These are phyloP conservation scores for Zygaena filipendulae DNA, from an alignment of 2,888 invertebrate genomes.

Conservation along the genomic window DNA sequence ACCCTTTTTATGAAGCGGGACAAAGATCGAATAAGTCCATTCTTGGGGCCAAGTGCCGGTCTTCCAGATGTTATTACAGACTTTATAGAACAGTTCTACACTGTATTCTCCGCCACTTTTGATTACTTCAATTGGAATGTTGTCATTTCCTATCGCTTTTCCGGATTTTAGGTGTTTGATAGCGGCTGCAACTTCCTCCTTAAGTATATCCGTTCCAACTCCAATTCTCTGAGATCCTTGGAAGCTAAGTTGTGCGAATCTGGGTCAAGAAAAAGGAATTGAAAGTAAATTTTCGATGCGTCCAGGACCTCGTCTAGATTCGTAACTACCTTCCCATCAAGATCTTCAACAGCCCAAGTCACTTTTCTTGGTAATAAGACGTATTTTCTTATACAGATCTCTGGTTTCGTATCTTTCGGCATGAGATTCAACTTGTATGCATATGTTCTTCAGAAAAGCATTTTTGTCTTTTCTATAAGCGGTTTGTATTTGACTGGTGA, in stretches of 20 bases:
- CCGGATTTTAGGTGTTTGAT: too few relatives aligned
- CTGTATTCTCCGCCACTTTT: slow-evolving; percentile 11
- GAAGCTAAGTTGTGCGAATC: background rate
- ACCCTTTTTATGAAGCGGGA: slow-evolving; percentile 10
- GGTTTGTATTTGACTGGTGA: too few relatives aligned
- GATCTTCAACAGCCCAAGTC: slow-evolving; percentile 1
- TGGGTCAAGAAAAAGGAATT: background rate
- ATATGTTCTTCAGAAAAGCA: too few relatives aligned
- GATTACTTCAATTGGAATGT: slow-evolving; percentile 12
- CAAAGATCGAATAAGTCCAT: slow-evolving; percentile 7
- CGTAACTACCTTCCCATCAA: background rate
- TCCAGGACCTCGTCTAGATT: background rate
- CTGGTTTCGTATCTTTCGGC: background rate
- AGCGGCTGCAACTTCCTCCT: slow-evolving; percentile 1
- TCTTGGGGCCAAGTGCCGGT: slow-evolving; percentile 7
- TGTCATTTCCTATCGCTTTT: slow-evolving; percentile 6
- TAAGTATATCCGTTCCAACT: slow-evolving; percentile 1
- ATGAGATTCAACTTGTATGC: background rate
- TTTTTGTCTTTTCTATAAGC: too few relatives aligned
- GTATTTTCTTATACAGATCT: slow-evolving; percentile 1
- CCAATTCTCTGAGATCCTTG: background rate
- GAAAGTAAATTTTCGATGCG: background rate
- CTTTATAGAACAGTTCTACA: too few relatives aligned
- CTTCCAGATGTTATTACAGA: too few relatives aligned
- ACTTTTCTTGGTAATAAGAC: background rate